Conservation (phyloP, 2,797 vertebrate genomes). For the Poeciliopsis gracilis region DNA sequence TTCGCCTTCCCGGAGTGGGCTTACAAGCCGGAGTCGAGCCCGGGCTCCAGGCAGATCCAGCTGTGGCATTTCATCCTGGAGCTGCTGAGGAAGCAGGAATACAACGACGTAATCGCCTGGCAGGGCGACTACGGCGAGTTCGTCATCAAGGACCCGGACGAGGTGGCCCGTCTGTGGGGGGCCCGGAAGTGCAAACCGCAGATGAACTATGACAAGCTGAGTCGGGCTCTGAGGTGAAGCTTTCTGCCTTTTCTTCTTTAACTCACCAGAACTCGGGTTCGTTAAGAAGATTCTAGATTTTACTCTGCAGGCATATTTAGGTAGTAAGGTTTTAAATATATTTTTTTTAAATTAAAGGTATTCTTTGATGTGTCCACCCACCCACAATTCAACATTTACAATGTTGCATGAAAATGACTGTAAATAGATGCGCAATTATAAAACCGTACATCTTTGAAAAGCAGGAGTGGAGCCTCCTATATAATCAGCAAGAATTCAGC, state of each 20-base stretch:
- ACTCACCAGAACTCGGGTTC: background rate
- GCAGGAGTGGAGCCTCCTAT: too few species aligned
- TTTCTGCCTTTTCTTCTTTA: background rate
- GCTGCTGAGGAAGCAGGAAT: constrained; percentile 90
- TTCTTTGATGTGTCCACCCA: too few species aligned
- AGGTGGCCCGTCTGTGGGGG: constrained; percentile 92
- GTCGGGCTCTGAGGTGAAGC: constrained; percentile 88
- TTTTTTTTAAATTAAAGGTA: too few species aligned
- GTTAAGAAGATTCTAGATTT: background rate
- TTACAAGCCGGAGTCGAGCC: constrained; percentile 93
- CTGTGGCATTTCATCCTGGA: constrained; percentile 96
- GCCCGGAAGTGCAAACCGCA: constrained; percentile 92
- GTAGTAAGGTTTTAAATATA: background rate
- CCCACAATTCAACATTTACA: too few species aligned
- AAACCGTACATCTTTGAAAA: too few species aligned
- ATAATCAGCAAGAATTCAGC: too few species aligned
- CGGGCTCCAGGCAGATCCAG: constrained; percentile 92
- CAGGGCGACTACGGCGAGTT: constrained; percentile 95
- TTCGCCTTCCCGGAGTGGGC: constrained; percentile 94
- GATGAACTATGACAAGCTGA: constrained; percentile 97
- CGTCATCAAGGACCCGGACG: constrained; percentile 93
- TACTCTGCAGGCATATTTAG: background rate
- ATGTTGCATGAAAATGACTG: too few species aligned
- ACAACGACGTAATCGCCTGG: constrained; percentile 94
- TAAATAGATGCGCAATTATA: too few species aligned